Conservation (phyloP, 2,888 invertebrate species). For the Tanypteryx hageni region DNA sequence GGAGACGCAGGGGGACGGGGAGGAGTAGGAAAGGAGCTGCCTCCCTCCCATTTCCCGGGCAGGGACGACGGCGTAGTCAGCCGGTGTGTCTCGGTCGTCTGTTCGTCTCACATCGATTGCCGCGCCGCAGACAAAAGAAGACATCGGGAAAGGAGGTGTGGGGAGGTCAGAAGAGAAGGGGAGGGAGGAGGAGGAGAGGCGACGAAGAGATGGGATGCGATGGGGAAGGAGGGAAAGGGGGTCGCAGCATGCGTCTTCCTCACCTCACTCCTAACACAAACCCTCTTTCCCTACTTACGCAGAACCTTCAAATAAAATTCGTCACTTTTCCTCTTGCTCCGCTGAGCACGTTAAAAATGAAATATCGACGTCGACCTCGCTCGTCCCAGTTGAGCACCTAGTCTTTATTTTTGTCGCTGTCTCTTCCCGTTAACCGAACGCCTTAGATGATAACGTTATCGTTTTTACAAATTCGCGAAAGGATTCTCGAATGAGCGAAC, state of each 20-base stretch:
- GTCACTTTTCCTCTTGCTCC: neutral
- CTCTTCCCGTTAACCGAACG: no score
- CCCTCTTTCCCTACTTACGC: no score
- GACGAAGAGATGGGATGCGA: neutral
- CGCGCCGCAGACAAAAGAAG: constrained; percentile 11
- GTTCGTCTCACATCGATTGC: constrained; percentile 14
- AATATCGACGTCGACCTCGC: no score
- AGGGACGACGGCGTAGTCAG: neutral
- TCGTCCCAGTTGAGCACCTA: no score
- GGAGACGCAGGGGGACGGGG: no score
- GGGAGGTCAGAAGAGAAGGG: neutral
- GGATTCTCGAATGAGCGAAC: no score
- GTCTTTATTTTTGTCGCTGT: no score
- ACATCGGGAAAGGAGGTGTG: constrained; percentile 8
- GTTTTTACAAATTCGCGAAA: no score
- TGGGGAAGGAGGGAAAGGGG: neutral
- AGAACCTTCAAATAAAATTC: neutral
- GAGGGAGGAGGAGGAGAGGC: neutral
- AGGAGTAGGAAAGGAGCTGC: no score
- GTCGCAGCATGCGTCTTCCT: neutral
- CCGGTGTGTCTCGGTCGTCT: neutral
- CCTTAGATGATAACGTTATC: no score
- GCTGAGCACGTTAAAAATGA: no score
- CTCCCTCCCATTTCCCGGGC: no score
- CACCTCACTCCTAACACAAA: neutral